Evolutionary conservation across 2,113 vertebrate species (phyloP), one percentile per base, ranked within the genome.

Genomic region (Cariama cristata): DNA sequence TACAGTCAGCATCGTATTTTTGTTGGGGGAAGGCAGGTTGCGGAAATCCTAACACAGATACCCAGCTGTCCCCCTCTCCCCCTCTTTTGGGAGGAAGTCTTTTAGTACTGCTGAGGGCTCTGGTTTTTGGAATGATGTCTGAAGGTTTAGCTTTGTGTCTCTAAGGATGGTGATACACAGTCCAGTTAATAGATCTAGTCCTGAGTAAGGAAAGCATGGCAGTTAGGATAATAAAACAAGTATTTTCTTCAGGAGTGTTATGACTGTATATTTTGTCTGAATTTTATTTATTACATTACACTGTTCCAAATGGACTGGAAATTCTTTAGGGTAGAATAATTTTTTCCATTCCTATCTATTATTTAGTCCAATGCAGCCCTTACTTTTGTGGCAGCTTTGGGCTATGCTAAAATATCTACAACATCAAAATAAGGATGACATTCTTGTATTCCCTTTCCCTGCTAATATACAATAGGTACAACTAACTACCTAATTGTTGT

Each of bases 11-110:
- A 16, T 56, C 30, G 45, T 0, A 0, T 16, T 85, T 87, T 77
- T 81, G 3, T 0, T 11, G 47, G 15, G 10, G 20, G 6, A 76
- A 81, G 26, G 28, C 15, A 74, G 8, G 3, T 33, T 56, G 17
- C 3, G 6, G 14, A 84, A 84, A 58, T 77, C 19, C 26, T 88
- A n/a, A 42, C 6, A 45, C 11, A 62, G 40, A 66, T 26, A 68
- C 3, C 13, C 35, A 77, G 12, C 4, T 73, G 3, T 82, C 4
- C 14, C 1, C 1, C 3, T 35, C 3, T 52, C 7, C 12, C 35
- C 3, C 17, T 55, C 5, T 63, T 81, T 52, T 50, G 14, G 13
- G 17, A 59, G 9, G 11, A 81, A 72, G 5, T 16, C 11, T 82
- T 77, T 68, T 8, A 66, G 18, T 60, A 52, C 26, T 87, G 17